A percentile compares a stretch with the other conserved stretches of the same genome.
phyloP scores from a whole-genome alignment of 2,113 vertebrate genomes.

The Furnarius figulus region DNA sequence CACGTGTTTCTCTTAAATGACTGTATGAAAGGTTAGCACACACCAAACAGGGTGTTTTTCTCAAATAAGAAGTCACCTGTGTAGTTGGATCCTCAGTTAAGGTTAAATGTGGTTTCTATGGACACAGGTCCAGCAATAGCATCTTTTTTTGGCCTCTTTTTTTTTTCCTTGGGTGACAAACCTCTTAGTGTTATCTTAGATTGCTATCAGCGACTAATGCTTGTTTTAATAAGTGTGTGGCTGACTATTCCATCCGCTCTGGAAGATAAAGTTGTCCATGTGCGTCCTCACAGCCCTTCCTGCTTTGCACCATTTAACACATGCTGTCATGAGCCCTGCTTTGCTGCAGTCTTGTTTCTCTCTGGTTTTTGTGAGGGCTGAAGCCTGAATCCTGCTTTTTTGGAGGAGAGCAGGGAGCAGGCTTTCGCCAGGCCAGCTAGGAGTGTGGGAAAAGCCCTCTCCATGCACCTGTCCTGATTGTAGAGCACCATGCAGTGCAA shows the following conservation, averaged over 20 bases:
- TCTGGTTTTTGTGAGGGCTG: not conserved
- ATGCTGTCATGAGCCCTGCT: not conserved
- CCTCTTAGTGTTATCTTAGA: conserved; percentile 26
- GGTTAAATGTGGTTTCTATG: conserved; percentile 25
- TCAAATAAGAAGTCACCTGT: not conserved
- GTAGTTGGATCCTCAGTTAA: not conserved
- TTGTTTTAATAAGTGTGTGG: conserved; percentile 38
- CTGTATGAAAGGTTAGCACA: not conserved
- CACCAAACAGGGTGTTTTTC: not conserved
- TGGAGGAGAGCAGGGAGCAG: not conserved
- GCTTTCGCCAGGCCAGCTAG: not conserved
- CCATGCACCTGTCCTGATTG: not conserved
- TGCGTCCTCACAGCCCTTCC: not conserved
- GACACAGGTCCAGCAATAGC: not conserved
- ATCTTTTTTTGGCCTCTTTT: not conserved
- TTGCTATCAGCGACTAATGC: conserved; percentile 28
- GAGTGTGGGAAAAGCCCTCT: not conserved
- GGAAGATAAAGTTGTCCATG: not conserved
- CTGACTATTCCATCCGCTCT: not conserved
- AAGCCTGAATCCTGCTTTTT: not conserved
- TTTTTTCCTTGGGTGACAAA: conserved; percentile 5
- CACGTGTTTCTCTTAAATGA: not conserved
- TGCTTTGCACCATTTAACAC: not conserved
- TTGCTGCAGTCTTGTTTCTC: not conserved
- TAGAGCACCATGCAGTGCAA: not conserved